Percentiles rank a stretch among this genome's conserved stretches.
phyloP scores from a whole-genome alignment of 2,888 invertebrate genomes.

The Tipula lateralis region DNA sequence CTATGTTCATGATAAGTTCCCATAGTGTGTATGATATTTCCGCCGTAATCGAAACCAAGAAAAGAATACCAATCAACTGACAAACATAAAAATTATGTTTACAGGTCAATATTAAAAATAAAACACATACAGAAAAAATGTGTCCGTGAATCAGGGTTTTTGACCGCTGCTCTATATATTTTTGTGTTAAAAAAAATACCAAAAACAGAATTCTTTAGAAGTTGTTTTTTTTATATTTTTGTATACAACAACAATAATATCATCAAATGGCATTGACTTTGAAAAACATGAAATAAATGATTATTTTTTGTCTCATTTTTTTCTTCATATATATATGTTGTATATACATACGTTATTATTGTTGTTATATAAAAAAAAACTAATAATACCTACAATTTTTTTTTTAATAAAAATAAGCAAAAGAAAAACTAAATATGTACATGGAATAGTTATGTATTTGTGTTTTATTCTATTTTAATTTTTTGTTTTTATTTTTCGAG shows the following conservation, averaged over 20 bases:
- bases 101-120: not conserved
- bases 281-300: not conserved
- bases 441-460: not conserved
- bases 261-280: not conserved
- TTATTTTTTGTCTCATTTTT: not conserved
- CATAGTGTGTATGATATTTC: too few relatives aligned
- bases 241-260: not conserved
- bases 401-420: not conserved
- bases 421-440: not conserved
- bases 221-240: not conserved
- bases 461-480: not conserved
- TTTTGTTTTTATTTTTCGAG: not conserved
- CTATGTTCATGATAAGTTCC: not conserved
- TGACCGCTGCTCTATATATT: not conserved
- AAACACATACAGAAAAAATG: not conserved
- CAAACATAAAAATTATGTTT: not conserved
- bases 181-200: not conserved
- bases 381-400: not conserved
- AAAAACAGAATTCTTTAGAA: constrained; percentile 5
- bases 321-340: not conserved
- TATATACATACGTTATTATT: not conserved
- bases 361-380: not conserved
- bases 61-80: not conserved
- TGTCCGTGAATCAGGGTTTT: not conserved
- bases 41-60: not conserved